Evolutionary conservation across 2,113 vertebrate species (phyloP).

Genomic region (Apaloderma vittatum): DNA sequence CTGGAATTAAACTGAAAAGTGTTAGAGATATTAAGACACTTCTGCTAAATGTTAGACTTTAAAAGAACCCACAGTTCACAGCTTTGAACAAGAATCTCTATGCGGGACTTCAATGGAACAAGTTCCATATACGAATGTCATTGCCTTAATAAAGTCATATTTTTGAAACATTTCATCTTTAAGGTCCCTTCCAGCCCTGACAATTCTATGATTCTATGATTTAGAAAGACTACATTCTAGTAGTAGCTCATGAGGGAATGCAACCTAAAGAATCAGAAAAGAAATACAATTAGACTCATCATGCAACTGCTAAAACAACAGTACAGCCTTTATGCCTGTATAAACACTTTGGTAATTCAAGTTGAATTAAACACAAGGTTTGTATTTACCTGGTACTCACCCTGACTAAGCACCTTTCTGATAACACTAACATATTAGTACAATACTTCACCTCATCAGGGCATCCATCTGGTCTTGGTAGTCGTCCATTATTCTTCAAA

Average conservation of each 20-base stretch:
- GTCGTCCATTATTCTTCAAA: slow-evolving; percentile 89
- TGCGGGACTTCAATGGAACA: not conserved
- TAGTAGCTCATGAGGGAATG: not conserved
- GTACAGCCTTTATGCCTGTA: not conserved
- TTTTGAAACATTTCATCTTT: too few relatives aligned
- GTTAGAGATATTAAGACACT: not conserved
- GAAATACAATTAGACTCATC: not conserved
- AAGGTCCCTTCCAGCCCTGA: too few relatives aligned
- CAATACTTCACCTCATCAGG: slow-evolving; percentile 90
- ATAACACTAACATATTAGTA: not conserved
- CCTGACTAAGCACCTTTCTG: not conserved
- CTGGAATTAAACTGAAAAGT: not conserved
- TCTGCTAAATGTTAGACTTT: not conserved
- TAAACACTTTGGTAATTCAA: not conserved
- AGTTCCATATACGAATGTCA: not conserved
- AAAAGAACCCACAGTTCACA: not conserved
- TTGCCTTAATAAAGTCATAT: not conserved
- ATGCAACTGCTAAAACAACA: not conserved
- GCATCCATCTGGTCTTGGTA: slow-evolving; percentile 89
- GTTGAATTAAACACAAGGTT: not conserved
- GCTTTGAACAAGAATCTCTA: not conserved
- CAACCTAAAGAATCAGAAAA: not conserved
- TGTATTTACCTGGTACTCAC: not conserved
- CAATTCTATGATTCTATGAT: too few relatives aligned
- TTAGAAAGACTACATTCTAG: not conserved